These are phyloP conservation scores for Bursaphelenchus mucronatus DNA, from an alignment of 1,140 invertebrate species.

Conservation along the genomic window DNA sequence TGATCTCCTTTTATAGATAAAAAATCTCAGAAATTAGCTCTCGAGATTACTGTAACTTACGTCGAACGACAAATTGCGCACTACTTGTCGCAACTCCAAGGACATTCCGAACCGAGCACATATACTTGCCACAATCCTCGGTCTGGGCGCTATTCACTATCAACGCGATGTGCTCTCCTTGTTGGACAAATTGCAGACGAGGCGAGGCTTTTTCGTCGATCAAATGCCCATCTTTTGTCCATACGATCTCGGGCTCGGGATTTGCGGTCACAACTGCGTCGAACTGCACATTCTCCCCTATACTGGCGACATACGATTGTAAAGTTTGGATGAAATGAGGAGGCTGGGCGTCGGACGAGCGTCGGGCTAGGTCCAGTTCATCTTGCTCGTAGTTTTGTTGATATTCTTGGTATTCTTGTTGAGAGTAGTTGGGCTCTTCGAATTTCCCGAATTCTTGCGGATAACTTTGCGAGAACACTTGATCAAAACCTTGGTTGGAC, in stretches of 20 bases:
- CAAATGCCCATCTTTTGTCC: constrained; percentile 56
- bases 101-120: constrained; percentile 63
- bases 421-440: too few species aligned
- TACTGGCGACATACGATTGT: constrained; percentile 48
- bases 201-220: constrained; percentile 25
- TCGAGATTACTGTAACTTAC: constrained; percentile 27
- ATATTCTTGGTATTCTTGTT: too few species aligned
- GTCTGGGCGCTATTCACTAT: constrained; percentile 20
- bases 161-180: constrained; percentile 42
- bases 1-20: too few species aligned
- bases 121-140: constrained; percentile 53
- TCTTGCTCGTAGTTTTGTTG: too few species aligned
- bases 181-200: constrained; percentile 38
- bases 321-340: constrained; percentile 58
- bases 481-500: constrained; percentile 2
- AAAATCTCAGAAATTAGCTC: too few species aligned
- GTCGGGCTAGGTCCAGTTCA: too few species aligned
- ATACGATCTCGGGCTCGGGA: constrained; percentile 47
- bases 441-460: too few species aligned
- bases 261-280: constrained; percentile 57
- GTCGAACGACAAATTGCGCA: constrained; percentile 59
- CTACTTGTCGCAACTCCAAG: constrained; percentile 64
- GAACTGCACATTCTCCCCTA: constrained; percentile 51
- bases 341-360: constrained; percentile 31
- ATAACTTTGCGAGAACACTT: constrained; percentile 18